Evolutionary conservation across 2,888 invertebrate species (phyloP), one percentile per base, ranked within the genome.

Genomic region (Meghimatium bilineatum): DNA sequence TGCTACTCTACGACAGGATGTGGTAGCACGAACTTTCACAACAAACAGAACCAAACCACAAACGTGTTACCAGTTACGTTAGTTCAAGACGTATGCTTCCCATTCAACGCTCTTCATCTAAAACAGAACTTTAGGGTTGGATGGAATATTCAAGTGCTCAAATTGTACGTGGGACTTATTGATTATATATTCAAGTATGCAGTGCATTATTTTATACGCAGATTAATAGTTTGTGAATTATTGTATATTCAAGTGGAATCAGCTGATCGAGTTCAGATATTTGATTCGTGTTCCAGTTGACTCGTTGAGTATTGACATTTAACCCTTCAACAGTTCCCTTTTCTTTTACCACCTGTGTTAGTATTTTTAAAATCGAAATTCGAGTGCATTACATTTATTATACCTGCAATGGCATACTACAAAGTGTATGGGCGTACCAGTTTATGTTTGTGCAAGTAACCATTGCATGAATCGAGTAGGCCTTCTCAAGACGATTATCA

Each of bases 11-110:
- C 67, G 60, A 44, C 76, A 71, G 86, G 84, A 86, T 69, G 84
- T 80, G 44, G 72, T 81, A 75, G 71, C 75, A 80, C 77, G 75
- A 83, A 85, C 74, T 74, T 80, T 81, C 72, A 81, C 63, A 81
- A 81, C 81, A 81, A 82, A 82, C 81, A 38, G 44, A 34, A 29
- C n/a, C 32, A 63, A 32, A 44, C 38, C 67, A 14, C 32, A 63
- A 32, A 44, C 38, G 75, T 81, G 72, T 66, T n/a, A n/a, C n/a
- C n/a, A n/a, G n/a, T n/a, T n/a, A n/a, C n/a, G n/a, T n/a, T 56
- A 60, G 20, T 14, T n/a, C 17, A 38, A 29, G 60, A 20, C 34
- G 52, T 12, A 1, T 14, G 67, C 17, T 67, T 0, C 10, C 29
- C 67, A 32, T 67, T 67, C 34, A 34, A 32, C 67, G 34, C 34